phyloP scores from a whole-genome alignment of 2,888 invertebrate species.

The Harpalus rufipes region DNA sequence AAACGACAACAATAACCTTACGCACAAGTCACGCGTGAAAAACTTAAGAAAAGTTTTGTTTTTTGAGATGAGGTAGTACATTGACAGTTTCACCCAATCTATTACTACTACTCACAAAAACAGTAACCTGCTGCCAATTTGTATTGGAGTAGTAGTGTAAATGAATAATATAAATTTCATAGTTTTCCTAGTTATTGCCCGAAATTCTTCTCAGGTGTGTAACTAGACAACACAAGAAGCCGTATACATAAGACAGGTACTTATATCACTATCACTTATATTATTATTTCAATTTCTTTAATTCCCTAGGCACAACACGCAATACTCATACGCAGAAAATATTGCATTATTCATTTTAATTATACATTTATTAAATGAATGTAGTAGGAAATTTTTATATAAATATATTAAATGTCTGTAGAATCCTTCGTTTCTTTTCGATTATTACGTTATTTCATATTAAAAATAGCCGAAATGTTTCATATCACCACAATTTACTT shows the following conservation, averaged over 20 bases:
- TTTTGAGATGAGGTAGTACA: too few relatives aligned
- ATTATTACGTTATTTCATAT: background rate
- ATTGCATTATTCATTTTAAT: conserved; percentile 4
- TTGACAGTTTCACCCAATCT: background rate
- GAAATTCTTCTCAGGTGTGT: background rate
- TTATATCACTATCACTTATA: conserved; percentile 32
- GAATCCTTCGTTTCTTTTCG: background rate
- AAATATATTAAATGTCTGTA: conserved; percentile 15
- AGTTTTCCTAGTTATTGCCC: background rate
- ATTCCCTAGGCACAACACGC: conserved; percentile 13
- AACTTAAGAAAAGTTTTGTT: too few relatives aligned
- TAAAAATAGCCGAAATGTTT: conserved; percentile 54
- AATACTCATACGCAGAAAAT: conserved; percentile 42
- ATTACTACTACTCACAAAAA: conserved; percentile 19
- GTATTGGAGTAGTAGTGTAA: background rate
- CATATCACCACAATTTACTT: conserved; percentile 37
- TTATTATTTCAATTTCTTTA: conserved; percentile 9
- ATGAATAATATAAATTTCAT: conserved; percentile 16
- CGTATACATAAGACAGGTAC: conserved; percentile 50
- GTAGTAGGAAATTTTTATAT: background rate
- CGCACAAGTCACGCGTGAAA: too few relatives aligned
- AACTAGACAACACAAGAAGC: conserved; percentile 1
- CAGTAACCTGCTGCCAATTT: conserved; percentile 22
- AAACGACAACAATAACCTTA: too few relatives aligned
- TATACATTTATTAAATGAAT: conserved; percentile 4